Conservation (phyloP, 2,888 invertebrate genomes). For the Cepaea hortensis region DNA sequence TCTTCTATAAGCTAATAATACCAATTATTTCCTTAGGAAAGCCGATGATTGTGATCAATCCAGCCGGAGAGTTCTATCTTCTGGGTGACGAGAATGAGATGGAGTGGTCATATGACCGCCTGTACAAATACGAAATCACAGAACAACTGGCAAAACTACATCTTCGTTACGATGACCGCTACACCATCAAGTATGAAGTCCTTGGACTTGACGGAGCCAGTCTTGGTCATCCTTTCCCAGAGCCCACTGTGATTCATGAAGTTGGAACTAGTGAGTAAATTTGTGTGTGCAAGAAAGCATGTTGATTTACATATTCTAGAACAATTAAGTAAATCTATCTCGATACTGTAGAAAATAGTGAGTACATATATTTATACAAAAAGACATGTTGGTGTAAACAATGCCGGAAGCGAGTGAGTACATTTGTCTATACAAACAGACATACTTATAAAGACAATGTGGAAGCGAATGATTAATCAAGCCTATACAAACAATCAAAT, state of each 20-base stretch:
- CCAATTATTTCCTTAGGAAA: background rate
- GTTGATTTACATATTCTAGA: too few relatives aligned
- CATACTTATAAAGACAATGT: too few relatives aligned
- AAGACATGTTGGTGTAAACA: too few relatives aligned
- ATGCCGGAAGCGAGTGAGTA: too few relatives aligned
- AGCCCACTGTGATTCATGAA: slow-evolving; percentile 49
- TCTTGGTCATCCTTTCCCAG: slow-evolving; percentile 44
- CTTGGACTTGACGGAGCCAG: slow-evolving; percentile 45
- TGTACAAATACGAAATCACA: slow-evolving; percentile 56
- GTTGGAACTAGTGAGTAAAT: slow-evolving; percentile 45
- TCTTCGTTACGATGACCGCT: slow-evolving; percentile 49
- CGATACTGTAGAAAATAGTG: too few relatives aligned
- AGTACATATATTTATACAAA: too few relatives aligned
- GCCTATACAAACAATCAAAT: too few relatives aligned
- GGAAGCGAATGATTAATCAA: too few relatives aligned
- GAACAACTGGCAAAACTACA: slow-evolving; percentile 42
- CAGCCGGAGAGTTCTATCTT: slow-evolving; percentile 52
- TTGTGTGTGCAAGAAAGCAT: background rate
- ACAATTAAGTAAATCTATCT: too few relatives aligned
- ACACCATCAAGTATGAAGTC: slow-evolving; percentile 42
- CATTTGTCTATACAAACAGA: too few relatives aligned
- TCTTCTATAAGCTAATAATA: too few relatives aligned
- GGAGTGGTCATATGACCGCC: slow-evolving; percentile 52
- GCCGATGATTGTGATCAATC: slow-evolving; percentile 37
- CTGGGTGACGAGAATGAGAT: slow-evolving; percentile 56